These are phyloP conservation scores for Campoplex capitator DNA, from an alignment of 2,888 invertebrate genomes.

Conservation along the genomic window DNA sequence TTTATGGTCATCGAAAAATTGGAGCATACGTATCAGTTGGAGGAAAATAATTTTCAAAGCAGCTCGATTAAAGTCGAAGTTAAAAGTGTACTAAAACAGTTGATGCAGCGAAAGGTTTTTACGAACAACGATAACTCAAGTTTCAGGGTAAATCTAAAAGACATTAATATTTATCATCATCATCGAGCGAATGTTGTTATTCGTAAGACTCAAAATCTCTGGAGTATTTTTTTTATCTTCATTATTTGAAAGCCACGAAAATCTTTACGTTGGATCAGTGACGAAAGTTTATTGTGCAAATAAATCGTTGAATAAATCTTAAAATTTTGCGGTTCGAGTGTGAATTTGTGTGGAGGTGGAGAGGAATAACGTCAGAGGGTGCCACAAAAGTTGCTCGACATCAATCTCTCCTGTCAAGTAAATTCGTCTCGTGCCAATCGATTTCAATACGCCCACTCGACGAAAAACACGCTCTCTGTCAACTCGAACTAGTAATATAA, in stretches of 20 bases:
- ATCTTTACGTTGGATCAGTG: background rate
- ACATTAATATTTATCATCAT: background rate
- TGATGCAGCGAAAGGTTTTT: no score
- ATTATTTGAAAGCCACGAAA: background rate
- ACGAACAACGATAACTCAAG: background rate
- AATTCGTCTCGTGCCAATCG: slow-evolving; percentile 36
- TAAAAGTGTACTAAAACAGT: background rate
- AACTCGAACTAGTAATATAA: slow-evolving; percentile 10
- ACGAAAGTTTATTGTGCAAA: background rate
- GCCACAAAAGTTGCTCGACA: slow-evolving; percentile 18
- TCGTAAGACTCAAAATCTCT: background rate
- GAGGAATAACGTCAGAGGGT: slow-evolving; percentile 13
- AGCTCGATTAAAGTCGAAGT: background rate
- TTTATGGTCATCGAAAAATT: slow-evolving; percentile 1
- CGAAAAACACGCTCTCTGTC: background rate
- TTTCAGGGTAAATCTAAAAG: background rate
- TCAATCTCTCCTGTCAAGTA: slow-evolving; percentile 13
- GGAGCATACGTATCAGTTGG: background rate
- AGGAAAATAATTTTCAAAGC: background rate
- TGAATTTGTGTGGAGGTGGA: background rate
- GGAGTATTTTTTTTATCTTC: background rate
- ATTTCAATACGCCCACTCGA: slow-evolving; percentile 35
- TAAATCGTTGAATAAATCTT: slow-evolving; percentile 16
- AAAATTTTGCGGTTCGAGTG: background rate
- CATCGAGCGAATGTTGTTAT: background rate